Evolutionary conservation across 2,888 invertebrate species (phyloP).

Genomic region (Axea sp.): DNA sequence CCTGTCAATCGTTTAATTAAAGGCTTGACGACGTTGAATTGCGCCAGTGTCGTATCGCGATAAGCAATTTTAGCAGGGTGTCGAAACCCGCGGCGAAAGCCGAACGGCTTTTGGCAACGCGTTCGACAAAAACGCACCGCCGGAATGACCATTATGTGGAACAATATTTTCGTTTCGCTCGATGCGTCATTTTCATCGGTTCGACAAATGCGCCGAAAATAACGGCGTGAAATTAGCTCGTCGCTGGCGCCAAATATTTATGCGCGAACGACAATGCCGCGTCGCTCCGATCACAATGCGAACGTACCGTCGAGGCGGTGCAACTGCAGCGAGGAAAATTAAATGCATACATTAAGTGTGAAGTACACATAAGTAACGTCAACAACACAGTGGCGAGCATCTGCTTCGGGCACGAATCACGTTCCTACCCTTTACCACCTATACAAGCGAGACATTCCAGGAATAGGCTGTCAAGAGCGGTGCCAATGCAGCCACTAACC

Average conservation of each 20-base stretch:
- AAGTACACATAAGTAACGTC: constrained; percentile 43
- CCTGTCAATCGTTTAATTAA: constrained; percentile 73
- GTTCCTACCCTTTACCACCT: constrained; percentile 66
- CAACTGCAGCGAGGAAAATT: constrained; percentile 55
- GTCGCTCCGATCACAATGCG: constrained; percentile 47
- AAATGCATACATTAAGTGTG: constrained; percentile 57
- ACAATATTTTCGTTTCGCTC: constrained; percentile 43
- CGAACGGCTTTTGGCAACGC: constrained; percentile 28
- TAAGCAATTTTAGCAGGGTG: constrained; percentile 55
- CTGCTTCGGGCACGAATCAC: constrained; percentile 55
- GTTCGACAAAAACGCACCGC: not conserved
- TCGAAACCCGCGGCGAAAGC: constrained; percentile 24
- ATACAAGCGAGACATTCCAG: constrained; percentile 74
- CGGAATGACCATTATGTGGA: constrained; percentile 23
- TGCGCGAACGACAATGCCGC: constrained; percentile 30
- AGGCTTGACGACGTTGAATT: constrained; percentile 60
- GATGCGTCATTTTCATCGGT: constrained; percentile 46
- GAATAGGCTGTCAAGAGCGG: constrained; percentile 79
- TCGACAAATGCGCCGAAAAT: constrained; percentile 52
- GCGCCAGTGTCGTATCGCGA: constrained; percentile 59
- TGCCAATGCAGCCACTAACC: constrained; percentile 80
- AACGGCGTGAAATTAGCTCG: constrained; percentile 54
- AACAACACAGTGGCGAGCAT: constrained; percentile 48
- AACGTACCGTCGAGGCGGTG: constrained; percentile 24
- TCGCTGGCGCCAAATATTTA: constrained; percentile 38